Conservation (phyloP, 2,888 invertebrate species). For the Crocallis elinguaria region DNA sequence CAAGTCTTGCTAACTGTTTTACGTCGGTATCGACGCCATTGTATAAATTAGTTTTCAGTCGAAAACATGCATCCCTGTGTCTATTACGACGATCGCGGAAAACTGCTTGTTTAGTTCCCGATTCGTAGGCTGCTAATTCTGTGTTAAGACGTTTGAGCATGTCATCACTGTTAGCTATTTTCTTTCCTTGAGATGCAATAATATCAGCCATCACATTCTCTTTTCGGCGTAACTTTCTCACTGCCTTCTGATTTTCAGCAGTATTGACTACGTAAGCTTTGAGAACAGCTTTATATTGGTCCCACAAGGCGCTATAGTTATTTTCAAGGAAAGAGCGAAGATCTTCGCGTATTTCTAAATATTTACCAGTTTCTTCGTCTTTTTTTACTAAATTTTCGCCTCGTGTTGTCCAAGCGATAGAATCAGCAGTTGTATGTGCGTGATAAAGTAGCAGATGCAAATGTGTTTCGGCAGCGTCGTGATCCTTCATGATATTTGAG, state of each 20-base stretch:
- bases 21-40: conserved; percentile 60
- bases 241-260: conserved; percentile 72
- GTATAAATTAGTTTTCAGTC: conserved; percentile 59
- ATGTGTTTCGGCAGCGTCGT: conserved; percentile 71
- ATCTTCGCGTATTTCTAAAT: conserved; percentile 61
- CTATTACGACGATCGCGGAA: conserved; percentile 73
- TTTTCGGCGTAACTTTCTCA: conserved; percentile 69
- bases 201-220: conserved; percentile 77
- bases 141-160: conserved; percentile 61
- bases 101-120: conserved; percentile 73
- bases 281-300: conserved; percentile 69
- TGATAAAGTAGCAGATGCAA: conserved; percentile 70
- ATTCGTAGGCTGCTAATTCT: conserved; percentile 74
- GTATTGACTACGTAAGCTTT: conserved; percentile 67
- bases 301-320: conserved; percentile 67
- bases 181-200: conserved; percentile 73
- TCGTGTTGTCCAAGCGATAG: conserved; percentile 66
- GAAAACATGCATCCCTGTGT: conserved; percentile 65
- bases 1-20: conserved; percentile 59
- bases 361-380: conserved; percentile 71
- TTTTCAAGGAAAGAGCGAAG: conserved; percentile 70
- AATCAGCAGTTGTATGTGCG: conserved; percentile 64
- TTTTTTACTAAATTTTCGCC: conserved; percentile 75
- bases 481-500: conserved; percentile 54
- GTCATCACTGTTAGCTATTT: conserved; percentile 69